A percentile compares a stretch with the other conserved stretches of the same genome.
Conservation (phyloP, 2,797 vertebrate species). For the Sebastes taczanowskii region DNA sequence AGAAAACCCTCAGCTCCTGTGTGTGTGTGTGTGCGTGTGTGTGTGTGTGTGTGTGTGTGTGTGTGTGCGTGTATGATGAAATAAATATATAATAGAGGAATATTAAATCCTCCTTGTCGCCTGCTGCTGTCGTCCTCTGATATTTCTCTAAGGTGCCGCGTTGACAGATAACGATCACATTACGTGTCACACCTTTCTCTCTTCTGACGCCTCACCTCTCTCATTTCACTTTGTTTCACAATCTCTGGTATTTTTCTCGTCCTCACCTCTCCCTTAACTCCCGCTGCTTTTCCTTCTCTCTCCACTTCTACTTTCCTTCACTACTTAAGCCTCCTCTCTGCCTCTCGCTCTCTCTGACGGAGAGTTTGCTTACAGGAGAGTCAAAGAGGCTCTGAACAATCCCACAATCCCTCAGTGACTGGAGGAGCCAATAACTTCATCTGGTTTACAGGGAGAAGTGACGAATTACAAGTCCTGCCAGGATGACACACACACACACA, state of each 20-base stretch:
- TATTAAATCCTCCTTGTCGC: slow-evolving; percentile 54
- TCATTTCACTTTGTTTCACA: slow-evolving; percentile 23
- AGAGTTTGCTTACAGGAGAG: slow-evolving; percentile 20
- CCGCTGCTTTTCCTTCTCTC: not conserved
- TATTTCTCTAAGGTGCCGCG: slow-evolving; percentile 39
- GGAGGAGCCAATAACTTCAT: not conserved
- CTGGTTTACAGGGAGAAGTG: slow-evolving; percentile 15
- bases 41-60: not conserved
- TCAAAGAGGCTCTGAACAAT: slow-evolving; percentile 25
- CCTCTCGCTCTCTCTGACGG: not conserved
- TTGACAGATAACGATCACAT: slow-evolving; percentile 58
- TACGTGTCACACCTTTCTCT: slow-evolving; percentile 29
- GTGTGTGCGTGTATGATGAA: not conserved
- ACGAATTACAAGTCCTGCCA: slow-evolving; percentile 32
- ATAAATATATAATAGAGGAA: slow-evolving; percentile 41
- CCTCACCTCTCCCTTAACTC: not conserved
- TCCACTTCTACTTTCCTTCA: not conserved
- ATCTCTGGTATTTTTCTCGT: slow-evolving; percentile 3
- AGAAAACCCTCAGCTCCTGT: slow-evolving; percentile 10
- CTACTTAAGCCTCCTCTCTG: not conserved
- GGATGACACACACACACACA: not conserved
- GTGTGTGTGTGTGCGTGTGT: not conserved
- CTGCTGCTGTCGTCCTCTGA: slow-evolving; percentile 33
- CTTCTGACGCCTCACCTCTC: slow-evolving; percentile 1
- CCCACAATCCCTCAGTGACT: slow-evolving; percentile 5